phyloP scores from a whole-genome alignment of 2,888 invertebrate genomes.

The Trissolcus japonicus region DNA sequence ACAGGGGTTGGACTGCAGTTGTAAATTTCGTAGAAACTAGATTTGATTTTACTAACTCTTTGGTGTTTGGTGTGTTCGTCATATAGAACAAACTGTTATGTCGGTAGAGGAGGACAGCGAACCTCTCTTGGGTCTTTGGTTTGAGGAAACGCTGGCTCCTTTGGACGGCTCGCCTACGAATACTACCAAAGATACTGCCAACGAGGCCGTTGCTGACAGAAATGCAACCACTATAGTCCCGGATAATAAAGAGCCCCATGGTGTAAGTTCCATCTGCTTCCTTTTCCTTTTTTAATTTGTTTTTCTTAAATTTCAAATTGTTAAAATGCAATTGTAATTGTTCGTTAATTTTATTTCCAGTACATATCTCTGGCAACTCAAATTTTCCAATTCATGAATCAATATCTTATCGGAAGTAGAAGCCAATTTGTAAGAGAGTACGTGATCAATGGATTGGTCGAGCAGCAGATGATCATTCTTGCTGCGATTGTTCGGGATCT shows the following conservation, averaged over 20 bases:
- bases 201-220: constrained; percentile 77
- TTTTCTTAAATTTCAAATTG: too few species aligned
- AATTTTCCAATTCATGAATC: constrained; percentile 90
- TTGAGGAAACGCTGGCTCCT: constrained; percentile 93
- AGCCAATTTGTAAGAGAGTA: constrained; percentile 83
- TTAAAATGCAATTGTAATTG: not conserved
- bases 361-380: constrained; percentile 91
- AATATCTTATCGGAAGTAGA: constrained; percentile 86
- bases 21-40: constrained; percentile 33
- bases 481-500: constrained; percentile 93
- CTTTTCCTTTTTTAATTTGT: too few species aligned
- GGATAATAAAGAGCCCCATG: constrained; percentile 87
- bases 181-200: constrained; percentile 78
- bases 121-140: constrained; percentile 93
- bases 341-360: constrained; percentile 75
- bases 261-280: constrained; percentile 25
- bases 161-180: constrained; percentile 81
- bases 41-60: constrained; percentile 65
- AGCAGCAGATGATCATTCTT: constrained; percentile 92
- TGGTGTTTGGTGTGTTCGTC: constrained; percentile 66
- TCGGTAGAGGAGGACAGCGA: constrained; percentile 85
- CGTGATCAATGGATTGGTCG: constrained; percentile 85
- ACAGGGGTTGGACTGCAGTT: constrained; percentile 31
- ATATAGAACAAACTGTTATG: constrained; percentile 72
- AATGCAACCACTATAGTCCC: constrained; percentile 81